Base-by-base conservation (phyloP, 1,140 invertebrate genomes). In the Arctopsyche grandis region DNA sequence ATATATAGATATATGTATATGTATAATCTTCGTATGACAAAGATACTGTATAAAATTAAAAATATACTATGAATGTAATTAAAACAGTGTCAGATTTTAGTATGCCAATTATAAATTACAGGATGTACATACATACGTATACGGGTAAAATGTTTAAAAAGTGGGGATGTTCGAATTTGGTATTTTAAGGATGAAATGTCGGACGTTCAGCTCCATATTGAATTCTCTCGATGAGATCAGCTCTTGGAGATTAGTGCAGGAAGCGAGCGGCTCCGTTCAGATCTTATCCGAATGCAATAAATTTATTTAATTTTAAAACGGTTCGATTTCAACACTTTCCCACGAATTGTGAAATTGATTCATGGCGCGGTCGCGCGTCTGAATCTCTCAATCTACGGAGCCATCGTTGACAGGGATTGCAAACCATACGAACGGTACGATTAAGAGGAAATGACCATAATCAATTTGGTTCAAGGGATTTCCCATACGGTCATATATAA, bases 341-440 rank as follows among this genome's bases (percentile, higher is more conserved):
- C 71, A 74, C 71, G 71, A 74, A 74, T 56, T 16, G 44, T 56
- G 44, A 26, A 56, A 74, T 74, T 74, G 71, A 74, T 74, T 74
- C 44, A 74, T 74, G 44, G 22, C 10, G 24, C 71, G 5, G 14
- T 24, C 48, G n/a, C 16, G 71, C 12, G 46, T 56, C 48, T 22
- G 46, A 74, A 74, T 74, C 46, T 56, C 48, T 29, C 24, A n/a
- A 74, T 74, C 71, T 71, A 19, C 38, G 38, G 19, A 10, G 0
- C n/a, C 38, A 71, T 71, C 69, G 63, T 46, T 14, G 12, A n/a
- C 69, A 71, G 69, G 1, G 69, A 71, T n/a, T 9, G 38, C 19
- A 12, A 71, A 71, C 69, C 5, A 38, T 71, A 38, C 19, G 12
- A 22, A 66, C 29, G 29, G 7, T 4, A 38, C n/a, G n/a, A n/a